A percentile compares a stretch with the other conserved stretches of the same genome.
Conservation (phyloP, 1,140 invertebrate species). For the Aporrectodea caliginosa region DNA sequence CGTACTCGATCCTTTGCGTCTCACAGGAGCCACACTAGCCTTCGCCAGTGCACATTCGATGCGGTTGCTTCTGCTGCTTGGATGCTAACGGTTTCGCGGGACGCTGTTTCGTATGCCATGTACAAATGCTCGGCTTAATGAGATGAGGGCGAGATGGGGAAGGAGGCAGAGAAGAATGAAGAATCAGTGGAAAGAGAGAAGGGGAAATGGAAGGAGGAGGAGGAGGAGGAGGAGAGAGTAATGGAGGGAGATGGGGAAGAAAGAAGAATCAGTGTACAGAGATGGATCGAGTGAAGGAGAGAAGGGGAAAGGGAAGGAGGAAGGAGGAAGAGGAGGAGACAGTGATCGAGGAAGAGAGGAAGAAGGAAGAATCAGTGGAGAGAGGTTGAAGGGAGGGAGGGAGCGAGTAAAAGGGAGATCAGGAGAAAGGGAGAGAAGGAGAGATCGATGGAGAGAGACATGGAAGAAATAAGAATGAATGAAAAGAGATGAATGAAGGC, state of each 20-base stretch:
- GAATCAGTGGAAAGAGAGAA: neutral
- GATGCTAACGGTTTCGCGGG: too few relatives aligned
- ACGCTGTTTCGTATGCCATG: too few relatives aligned
- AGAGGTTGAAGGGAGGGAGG: neutral
- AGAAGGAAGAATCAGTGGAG: neutral
- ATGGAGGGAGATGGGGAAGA: neutral
- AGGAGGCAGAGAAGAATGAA: neutral
- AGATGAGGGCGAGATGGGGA: neutral
- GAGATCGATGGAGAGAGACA: neutral
- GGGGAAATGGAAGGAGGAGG: neutral
- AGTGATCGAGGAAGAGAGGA: neutral
- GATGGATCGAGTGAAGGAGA: neutral
- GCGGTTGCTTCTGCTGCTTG: too few relatives aligned
- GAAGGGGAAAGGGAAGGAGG: neutral
- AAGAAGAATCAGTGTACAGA: neutral
- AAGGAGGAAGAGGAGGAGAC: too few relatives aligned
- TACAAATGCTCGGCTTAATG: neutral
- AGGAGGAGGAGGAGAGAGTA: neutral
- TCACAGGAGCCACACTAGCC: too few relatives aligned
- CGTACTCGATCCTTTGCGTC: too few relatives aligned
- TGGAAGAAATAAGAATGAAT: too few relatives aligned
- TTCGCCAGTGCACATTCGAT: too few relatives aligned
- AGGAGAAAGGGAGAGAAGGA: neutral
- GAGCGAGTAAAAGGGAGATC: neutral
- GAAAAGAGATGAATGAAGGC: too few relatives aligned